Evolutionary conservation across 2,113 vertebrate genomes (phyloP), one percentile per base, ranked within the genome.

Genomic region (Arvicanthis niloticus): DNA sequence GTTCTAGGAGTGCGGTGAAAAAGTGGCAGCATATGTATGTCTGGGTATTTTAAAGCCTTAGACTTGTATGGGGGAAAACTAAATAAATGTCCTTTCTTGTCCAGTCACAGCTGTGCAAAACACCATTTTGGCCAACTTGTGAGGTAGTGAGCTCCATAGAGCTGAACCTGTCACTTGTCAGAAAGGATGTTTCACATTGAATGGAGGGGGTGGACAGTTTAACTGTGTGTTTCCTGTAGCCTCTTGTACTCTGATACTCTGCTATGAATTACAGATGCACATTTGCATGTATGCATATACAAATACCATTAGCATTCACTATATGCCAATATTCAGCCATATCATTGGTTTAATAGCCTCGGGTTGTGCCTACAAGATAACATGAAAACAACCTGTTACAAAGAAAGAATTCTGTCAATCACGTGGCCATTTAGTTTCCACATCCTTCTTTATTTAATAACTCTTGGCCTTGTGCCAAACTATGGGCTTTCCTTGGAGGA

Each of bases 391-490:
- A 51, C 48, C 22, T 72, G 26, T 91, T 92, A 94, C 58, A 90
- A 92, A 78, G 56, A 82, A 78, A 82, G 58, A 42, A 58, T 91
- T 95, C 86, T 93, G 78, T 84, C 87, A 94, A 76, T 96, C 95
- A 92, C 8, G 45, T 70, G 94, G 68, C 65, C 29, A 29, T 92
- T 95, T 93, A 73, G 72, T 91, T 62, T 67, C 51, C 60, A 81
- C 67, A 91, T 82, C 76, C 16, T 86, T 96, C 86, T 95, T 92
- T 90, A 88, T 90, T 96, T 93, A 96, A 92, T 97, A 91, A 96
- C 60, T 91, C 68, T 89, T 42, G 88, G 93, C 81, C n/a, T 96
- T 91, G 68, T 95, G 96, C 91, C 95, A 97, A 96, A 94, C 84
- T 75, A 91, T 93, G 78, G 93, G 51, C 84, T 95, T 96, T 87